Evolutionary conservation across 2,888 invertebrate species (phyloP).

Genomic region (Drosophila maculinotata): DNA sequence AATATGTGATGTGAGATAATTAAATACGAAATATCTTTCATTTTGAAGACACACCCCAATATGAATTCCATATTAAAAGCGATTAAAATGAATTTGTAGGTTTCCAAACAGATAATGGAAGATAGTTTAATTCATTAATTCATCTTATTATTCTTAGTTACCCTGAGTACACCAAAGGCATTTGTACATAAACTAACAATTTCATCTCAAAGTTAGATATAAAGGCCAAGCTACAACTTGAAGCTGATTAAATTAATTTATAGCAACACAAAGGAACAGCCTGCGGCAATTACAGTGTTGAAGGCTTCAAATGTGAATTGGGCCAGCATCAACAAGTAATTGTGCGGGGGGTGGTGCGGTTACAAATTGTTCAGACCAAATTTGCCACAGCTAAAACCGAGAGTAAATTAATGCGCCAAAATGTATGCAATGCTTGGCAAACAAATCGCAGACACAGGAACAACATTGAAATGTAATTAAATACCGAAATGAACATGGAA

Average conservation of each 20-base stretch:
- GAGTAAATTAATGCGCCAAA: constrained; percentile 55
- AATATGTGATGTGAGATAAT: too few relatives aligned
- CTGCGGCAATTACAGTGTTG: neutral
- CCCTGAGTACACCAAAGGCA: too few relatives aligned
- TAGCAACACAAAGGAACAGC: neutral
- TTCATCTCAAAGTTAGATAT: too few relatives aligned
- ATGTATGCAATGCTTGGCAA: constrained; percentile 33
- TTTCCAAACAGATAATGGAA: too few relatives aligned
- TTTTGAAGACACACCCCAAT: too few relatives aligned
- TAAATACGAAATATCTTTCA: too few relatives aligned
- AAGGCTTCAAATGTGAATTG: neutral
- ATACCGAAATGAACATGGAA: constrained; percentile 64
- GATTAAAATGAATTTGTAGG: too few relatives aligned
- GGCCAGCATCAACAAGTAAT: constrained; percentile 5
- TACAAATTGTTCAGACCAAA: constrained; percentile 20
- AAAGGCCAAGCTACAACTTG: neutral
- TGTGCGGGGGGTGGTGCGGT: neutral
- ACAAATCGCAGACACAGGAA: constrained; percentile 33
- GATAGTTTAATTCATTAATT: too few relatives aligned
- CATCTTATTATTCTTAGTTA: too few relatives aligned
- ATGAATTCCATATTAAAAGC: too few relatives aligned
- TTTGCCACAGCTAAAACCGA: constrained; percentile 35
- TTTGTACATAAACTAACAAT: too few relatives aligned
- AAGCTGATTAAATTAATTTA: constrained; percentile 11
- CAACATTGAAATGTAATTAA: constrained; percentile 79